Evolutionary conservation across 2,888 invertebrate genomes (phyloP), one percentile per base, ranked within the genome.

Genomic region (Octonoba sinensis): DNA sequence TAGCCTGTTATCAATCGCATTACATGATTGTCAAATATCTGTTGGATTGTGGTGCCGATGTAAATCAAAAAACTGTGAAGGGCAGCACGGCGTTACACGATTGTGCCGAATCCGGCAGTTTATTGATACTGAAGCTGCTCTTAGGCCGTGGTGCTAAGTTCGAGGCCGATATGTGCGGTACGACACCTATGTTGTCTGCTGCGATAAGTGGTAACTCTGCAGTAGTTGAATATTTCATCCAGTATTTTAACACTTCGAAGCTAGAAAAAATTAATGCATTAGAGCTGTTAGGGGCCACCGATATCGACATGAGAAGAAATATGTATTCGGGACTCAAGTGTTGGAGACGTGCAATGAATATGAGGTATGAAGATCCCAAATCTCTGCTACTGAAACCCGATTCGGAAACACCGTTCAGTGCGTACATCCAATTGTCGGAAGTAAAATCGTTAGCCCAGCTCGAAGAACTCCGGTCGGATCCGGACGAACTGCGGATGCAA

Each of bases 1-100:
- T 99, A 84, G 96, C 97, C 64, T 97, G 97, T 89, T 98, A 96
- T 90, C 96, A 97, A 89, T 96, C 96, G 73, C 97, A 98, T 90
- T 92, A 93, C 85, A 92, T 93, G 87, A 97, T 98, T 88, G 96
- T 96, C 71, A 93, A 94, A 87, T 97, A 94, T 90, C 91, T 98
- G 74, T 91, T 98, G 13, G 92, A 93, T 18, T 90, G 95, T 62
- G 94, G 94, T 87, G 97, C 97, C 1, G 93, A 96, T 88, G 95
- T 97, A 1, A 97, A 98, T 89, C 92, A 96, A 84, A 96, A 96
- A 89, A 90, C 90, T 86, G 87, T 88, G 3, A 90, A 90, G 89
- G 90, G 90, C 89, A 86, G 98, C 89, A 98, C 98, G 12, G 98
- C 98, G n/a, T 89, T 99, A 49, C 98, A 99, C 90, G 98, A 99